Base-by-base conservation (phyloP, 2,797 vertebrate genomes). In the Falco biarmicus region DNA sequence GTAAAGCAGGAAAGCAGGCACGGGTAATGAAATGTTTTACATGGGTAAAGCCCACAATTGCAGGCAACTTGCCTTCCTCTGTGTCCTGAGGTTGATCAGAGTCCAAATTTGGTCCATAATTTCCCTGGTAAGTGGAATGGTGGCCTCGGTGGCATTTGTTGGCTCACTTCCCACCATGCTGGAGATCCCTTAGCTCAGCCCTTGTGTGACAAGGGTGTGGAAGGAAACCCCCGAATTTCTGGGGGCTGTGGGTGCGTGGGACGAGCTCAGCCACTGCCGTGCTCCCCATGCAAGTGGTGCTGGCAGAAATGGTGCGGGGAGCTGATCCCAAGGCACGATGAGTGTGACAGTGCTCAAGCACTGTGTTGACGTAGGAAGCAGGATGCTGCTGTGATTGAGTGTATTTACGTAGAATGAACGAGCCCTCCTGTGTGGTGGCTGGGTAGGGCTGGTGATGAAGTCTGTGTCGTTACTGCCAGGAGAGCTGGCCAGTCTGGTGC, bases 41-140 rank as follows among this genome's bases (percentile, higher is more conserved):
- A 5, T 0, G 15, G 45, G 21, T 59, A 28, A 47, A 71, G 29
- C 25, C 57, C n/a, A 24, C 1, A 1, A 9, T 47, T 4, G 1
- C 2, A 6, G 57, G 22, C 50, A 83, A 8, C 48, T 19, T 54
- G 34, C 41, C 78, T 48, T 60, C 34, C 47, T 43, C 39, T 1
- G 0, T 43, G 29, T 22, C 74, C n/a, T 78, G 65, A 51, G 37
- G 24, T 21, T 59, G 17, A 10, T 39, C 5, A 11, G 24, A 11
- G 16, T 37, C 47, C 70, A 28, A 0, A 5, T 13, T 45, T 51
- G 37, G 20, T 39, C 56, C 24, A 4, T 63, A 9, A 15, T 43
- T 56, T 51, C 20, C 34, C 57, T 32, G 66, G 25, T 47, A 21
- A 48, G 50, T 31, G 34, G 15, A n/a, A 13, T 2, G 1, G 37